phyloP scores from a whole-genome alignment of 2,113 vertebrate genomes.

The Xiphias gladius region DNA sequence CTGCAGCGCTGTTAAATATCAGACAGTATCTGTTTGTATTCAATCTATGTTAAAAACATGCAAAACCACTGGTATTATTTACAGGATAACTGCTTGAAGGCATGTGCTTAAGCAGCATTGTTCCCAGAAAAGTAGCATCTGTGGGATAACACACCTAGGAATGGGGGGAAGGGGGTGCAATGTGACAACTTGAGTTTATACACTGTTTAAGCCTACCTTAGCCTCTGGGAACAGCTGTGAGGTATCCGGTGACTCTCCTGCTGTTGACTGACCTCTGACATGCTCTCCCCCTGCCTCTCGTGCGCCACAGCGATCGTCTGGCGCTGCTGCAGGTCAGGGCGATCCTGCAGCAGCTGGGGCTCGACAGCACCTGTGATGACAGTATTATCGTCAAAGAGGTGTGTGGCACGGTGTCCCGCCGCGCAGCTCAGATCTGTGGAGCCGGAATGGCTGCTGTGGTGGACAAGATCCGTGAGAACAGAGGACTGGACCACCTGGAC shows the following conservation, averaged over 20 bases:
- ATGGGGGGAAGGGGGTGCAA: not conserved
- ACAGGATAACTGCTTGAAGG: not conserved
- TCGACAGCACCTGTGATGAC: constrained; percentile 98
- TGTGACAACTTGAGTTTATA: constrained; percentile 42
- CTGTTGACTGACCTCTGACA: constrained; percentile 65
- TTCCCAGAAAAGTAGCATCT: constrained; percentile 14
- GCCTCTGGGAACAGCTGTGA: constrained; percentile 69
- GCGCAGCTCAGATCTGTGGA: constrained; percentile 94
- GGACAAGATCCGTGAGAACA: constrained; percentile 98
- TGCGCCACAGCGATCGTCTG: constrained; percentile 90
- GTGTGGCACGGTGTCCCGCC: constrained; percentile 91
- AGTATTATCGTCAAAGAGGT: constrained; percentile 98
- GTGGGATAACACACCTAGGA: constrained; percentile 9
- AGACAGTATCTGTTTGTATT: not conserved
- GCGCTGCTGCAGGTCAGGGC: constrained; percentile 95
- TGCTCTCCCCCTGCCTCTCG: not conserved
- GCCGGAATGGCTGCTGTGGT: constrained; percentile 97
- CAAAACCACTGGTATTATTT: not conserved
- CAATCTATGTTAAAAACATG: not conserved
- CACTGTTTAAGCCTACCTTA: constrained; percentile 55
- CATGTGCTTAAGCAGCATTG: not conserved
- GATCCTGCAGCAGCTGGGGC: constrained; percentile 97
- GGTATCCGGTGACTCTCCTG: constrained; percentile 64
- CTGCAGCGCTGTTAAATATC: not conserved
- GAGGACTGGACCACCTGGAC: constrained; percentile 90